Percentiles rank a stretch among this genome's conserved stretches.
Evolutionary conservation across 2,113 vertebrate genomes (phyloP).

Genomic region (Fukomys damarensis): DNA sequence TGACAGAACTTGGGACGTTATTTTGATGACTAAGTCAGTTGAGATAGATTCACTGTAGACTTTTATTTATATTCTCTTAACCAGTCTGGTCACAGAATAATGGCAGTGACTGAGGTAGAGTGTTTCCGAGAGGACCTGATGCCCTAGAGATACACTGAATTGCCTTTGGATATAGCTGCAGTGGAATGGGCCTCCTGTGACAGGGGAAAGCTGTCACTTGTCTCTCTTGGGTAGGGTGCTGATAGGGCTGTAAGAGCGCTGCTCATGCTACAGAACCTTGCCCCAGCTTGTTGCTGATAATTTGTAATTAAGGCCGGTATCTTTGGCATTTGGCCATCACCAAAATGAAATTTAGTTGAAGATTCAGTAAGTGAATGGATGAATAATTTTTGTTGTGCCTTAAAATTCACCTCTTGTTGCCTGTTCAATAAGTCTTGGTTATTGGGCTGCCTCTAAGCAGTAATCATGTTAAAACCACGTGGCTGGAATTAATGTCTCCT

Average conservation of each 20-base stretch:
- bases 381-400: slow-evolving; percentile 29
- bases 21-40: not conserved
- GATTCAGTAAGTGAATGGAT: not conserved
- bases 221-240: not conserved
- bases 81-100: not conserved
- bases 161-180: not conserved
- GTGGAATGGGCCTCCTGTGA: not conserved
- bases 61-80: not conserved
- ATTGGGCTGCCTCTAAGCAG: not conserved
- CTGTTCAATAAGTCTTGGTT: slow-evolving; percentile 49
- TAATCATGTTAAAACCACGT: slow-evolving; percentile 35
- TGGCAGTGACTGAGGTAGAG: not conserved
- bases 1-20: not conserved
- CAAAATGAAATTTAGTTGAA: slow-evolving; percentile 44
- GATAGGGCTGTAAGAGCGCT: not conserved
- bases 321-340: slow-evolving; percentile 1
- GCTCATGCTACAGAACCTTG: not conserved
- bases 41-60: not conserved
- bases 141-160: not conserved
- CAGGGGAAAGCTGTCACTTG: not conserved
- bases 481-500: not conserved
- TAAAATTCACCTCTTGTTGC: slow-evolving; percentile 44
- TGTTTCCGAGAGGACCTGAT: not conserved
- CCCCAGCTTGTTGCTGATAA: not conserved
- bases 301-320: not conserved